Conservation (phyloP, 2,113 vertebrate species). For the Camelus dromedarius region DNA sequence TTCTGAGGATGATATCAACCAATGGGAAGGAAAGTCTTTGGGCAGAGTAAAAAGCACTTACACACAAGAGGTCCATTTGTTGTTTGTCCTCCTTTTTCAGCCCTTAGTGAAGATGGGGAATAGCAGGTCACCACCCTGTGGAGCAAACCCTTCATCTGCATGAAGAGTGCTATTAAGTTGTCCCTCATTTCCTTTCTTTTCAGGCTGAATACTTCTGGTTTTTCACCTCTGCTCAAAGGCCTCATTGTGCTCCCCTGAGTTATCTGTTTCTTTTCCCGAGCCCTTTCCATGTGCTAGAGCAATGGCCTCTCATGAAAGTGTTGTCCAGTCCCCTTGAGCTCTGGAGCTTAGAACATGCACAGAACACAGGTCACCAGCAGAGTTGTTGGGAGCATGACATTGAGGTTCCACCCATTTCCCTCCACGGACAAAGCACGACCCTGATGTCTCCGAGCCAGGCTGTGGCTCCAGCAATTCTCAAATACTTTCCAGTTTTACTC, state of each 20-base stretch:
- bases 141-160: neutral
- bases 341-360: neutral
- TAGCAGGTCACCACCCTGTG: neutral
- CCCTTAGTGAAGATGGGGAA: neutral
- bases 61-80: neutral
- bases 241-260: neutral
- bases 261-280: neutral
- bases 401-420: too few species aligned
- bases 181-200: neutral
- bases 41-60: neutral
- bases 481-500: neutral
- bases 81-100: neutral
- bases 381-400: neutral
- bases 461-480: rapidly evolving
- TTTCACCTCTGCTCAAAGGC: neutral
- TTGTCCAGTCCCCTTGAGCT: neutral
- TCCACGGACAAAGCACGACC: neutral
- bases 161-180: neutral
- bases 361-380: neutral
- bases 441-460: neutral
- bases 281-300: neutral
- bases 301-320: neutral
- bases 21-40: neutral
- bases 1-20: neutral
- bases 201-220: neutral